Base-by-base conservation (phyloP, 1,140 invertebrate genomes). In the Armadillidium nasatum region DNA sequence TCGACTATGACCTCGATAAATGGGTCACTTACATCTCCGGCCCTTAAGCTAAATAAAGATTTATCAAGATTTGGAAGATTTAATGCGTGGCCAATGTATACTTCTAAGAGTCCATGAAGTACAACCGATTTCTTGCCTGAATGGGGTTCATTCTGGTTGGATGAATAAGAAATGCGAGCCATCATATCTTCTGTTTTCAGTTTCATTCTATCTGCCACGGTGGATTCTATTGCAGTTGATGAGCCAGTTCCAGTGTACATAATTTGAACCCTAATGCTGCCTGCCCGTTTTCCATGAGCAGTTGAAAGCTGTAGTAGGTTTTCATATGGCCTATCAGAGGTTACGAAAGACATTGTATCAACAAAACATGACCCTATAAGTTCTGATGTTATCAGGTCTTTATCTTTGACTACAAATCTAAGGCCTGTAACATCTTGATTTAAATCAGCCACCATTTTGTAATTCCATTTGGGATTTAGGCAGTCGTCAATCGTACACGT, bases 401-500 rank as follows among this genome's bases (percentile, higher is more conserved):
- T 75, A 67, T 75, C 73, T 43, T 68, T 68, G 10, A 75, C 73
- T 44, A 77, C 76, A 54, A 80, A 80, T 54, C 77, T 76, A 44
- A 78, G 19, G 0, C 77, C 79, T 0, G 75, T 75, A 0, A 78
- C 77, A 75, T 80, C 77, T 66, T 80, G 79, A 69, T 70, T 76
- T n/a, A 78, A 44, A 44, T 80, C 77, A 9, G 75, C 72, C 6
- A 21, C 72, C 33, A 80, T 33, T 74, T 76, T 76, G 44, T 72
- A 78, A 33, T 78, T 78, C 79, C 77, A 80, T 72, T 76, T 78
- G 7, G 79, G 77, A 69, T 80, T 78, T 22, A 80, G 76, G 46
- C 76, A 78, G 72, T 80, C 76, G 23, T 80, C 74, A 60, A 80
- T 78, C 54, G 79, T 80, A 66, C 73, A 78, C 7, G 79, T 80